phyloP scores from a whole-genome alignment of 2,797 vertebrate genomes.

The Hylomyscus alleni region DNA sequence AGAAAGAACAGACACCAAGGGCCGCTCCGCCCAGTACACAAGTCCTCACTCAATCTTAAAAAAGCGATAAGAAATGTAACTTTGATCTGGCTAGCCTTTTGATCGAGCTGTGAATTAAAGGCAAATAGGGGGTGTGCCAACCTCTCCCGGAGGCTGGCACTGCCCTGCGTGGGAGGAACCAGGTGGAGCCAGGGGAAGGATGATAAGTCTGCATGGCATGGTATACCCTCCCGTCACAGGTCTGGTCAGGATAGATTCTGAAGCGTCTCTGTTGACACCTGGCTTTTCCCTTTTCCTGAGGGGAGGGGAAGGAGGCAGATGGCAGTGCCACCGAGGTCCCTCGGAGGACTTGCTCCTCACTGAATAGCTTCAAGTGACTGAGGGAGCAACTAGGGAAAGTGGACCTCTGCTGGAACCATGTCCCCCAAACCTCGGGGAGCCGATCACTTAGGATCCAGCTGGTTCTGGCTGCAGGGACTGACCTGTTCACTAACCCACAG shows the following conservation, averaged over 20 bases:
- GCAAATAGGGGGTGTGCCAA: not conserved
- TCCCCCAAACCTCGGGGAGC: fast-evolving
- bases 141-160: not conserved
- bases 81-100: not conserved
- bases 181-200: not conserved
- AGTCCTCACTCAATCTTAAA: not conserved
- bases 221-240: fast-evolving
- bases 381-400: fast-evolving
- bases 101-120: not conserved
- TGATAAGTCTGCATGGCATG: not conserved
- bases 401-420: not conserved
- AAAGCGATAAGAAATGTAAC: conserved; percentile 29
- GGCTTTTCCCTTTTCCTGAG: not conserved
- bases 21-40: not conserved
- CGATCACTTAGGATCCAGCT: no score
- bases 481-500: not conserved
- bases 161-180: not conserved
- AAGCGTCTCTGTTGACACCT: fast-evolving
- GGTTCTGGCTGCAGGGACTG: not conserved
- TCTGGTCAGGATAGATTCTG: not conserved
- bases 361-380: fast-evolving
- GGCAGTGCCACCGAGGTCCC: no score
- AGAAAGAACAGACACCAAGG: not conserved
- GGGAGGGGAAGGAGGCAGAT: not conserved
- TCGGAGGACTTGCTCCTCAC: not conserved